Conservation (phyloP, 2,797 vertebrate genomes). For the Pseudochirops cupreus region DNA sequence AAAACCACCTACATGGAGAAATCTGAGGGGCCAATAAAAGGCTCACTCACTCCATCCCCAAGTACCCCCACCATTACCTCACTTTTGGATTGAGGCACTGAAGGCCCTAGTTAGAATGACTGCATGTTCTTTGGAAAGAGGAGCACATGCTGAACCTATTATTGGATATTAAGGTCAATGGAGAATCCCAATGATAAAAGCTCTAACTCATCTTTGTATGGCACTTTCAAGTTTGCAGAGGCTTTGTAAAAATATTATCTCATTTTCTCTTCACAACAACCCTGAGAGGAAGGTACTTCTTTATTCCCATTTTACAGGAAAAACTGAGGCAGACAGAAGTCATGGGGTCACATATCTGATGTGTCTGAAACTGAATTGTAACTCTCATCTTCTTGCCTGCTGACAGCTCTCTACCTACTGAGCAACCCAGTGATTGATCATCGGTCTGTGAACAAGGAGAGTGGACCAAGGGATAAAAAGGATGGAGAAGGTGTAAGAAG, state of each 20-base stretch:
- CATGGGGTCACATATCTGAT: not conserved
- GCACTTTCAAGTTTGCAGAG: not conserved
- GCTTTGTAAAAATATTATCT: not conserved
- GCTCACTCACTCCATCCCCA: not conserved
- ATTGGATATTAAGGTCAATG: not conserved
- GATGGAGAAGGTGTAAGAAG: not conserved
- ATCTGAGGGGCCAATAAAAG: not conserved
- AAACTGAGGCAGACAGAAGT: not conserved
- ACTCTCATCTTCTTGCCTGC: not conserved
- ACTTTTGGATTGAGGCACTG: not conserved
- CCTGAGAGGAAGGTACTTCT: not conserved
- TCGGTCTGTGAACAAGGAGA: not conserved
- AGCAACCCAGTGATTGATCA: not conserved
- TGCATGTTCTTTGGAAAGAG: not conserved
- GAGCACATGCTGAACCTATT: not conserved
- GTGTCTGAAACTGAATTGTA: not conserved
- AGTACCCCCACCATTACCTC: not conserved
- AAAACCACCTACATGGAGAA: not conserved
- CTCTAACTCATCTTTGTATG: too few species aligned
- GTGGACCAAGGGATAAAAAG: not conserved
- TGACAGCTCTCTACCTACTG: not conserved
- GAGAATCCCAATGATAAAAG: not conserved
- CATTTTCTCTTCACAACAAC: not conserved
- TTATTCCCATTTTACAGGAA: not conserved
- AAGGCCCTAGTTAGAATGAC: not conserved